phyloP scores from a whole-genome alignment of 2,113 vertebrate species.

The Ochotona princeps region DNA sequence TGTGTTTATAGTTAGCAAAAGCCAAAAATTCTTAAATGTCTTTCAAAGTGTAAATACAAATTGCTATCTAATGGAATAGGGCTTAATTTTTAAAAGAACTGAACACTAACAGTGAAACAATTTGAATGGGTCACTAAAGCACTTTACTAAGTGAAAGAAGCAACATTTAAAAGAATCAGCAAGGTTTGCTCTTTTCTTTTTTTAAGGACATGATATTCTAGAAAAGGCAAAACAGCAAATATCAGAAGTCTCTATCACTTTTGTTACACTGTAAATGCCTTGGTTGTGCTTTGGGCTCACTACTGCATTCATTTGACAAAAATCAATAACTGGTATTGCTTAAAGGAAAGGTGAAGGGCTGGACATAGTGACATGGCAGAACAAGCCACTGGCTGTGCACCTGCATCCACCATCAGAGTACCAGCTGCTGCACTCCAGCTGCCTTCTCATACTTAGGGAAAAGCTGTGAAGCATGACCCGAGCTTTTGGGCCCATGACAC shows the following conservation, averaged over 20 bases:
- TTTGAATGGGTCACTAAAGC: background rate
- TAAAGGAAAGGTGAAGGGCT: no score
- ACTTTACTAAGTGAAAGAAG: background rate
- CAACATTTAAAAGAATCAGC: background rate
- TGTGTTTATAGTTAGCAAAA: background rate
- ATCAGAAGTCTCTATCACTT: background rate
- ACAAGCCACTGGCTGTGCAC: no score
- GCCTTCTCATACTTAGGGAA: no score
- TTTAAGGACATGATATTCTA: no score
- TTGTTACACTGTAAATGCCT: background rate
- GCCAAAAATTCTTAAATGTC: conserved; percentile 3
- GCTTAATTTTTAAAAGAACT: background rate
- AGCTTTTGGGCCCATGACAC: no score
- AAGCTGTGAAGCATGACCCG: no score
- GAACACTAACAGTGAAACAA: background rate
- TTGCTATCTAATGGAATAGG: background rate
- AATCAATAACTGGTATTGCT: no score
- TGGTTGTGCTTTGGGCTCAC: background rate
- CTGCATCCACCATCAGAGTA: no score
- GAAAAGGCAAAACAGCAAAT: no score
- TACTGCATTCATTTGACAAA: background rate
- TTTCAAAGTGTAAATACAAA: background rate
- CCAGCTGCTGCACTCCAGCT: no score
- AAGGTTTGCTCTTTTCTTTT: no score
- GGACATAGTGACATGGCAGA: no score